These are phyloP conservation scores for Hyposoter dolosus DNA, from an alignment of 2,888 invertebrate genomes.

Conservation along the genomic window DNA sequence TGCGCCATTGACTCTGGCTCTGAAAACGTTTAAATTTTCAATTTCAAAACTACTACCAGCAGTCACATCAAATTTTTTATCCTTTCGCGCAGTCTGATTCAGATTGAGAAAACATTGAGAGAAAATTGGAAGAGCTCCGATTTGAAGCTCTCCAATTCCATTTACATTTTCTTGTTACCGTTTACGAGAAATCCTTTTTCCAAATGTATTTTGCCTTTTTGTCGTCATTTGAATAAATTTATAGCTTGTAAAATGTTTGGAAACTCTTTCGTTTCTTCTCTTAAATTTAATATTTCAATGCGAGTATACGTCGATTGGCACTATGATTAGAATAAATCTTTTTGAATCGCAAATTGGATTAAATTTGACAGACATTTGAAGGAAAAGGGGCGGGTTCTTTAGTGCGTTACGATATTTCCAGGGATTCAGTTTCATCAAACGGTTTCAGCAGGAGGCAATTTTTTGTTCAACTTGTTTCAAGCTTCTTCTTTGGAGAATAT, in stretches of 20 bases:
- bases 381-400: background rate
- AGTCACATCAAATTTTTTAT: background rate
- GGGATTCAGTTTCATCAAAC: background rate
- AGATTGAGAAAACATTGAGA: background rate
- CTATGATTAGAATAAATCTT: background rate
- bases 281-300: background rate
- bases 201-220: background rate
- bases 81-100: background rate
- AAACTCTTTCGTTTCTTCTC: background rate
- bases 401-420: background rate
- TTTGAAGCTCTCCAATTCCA: background rate
- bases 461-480: background rate
- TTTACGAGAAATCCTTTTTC: background rate
- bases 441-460: background rate
- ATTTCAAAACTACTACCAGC: slow-evolving; percentile 26
- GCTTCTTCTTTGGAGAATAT: background rate
- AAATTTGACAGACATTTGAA: background rate
- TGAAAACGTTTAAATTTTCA: slow-evolving; percentile 72
- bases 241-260: background rate
- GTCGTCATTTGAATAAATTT: background rate
- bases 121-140: slow-evolving; percentile 17
- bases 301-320: background rate
- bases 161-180: background rate
- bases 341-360: background rate
- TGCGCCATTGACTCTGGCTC: slow-evolving; percentile 78